Evolutionary conservation across 2,113 vertebrate genomes (phyloP).

Genomic region (Elephantulus edwardii): DNA sequence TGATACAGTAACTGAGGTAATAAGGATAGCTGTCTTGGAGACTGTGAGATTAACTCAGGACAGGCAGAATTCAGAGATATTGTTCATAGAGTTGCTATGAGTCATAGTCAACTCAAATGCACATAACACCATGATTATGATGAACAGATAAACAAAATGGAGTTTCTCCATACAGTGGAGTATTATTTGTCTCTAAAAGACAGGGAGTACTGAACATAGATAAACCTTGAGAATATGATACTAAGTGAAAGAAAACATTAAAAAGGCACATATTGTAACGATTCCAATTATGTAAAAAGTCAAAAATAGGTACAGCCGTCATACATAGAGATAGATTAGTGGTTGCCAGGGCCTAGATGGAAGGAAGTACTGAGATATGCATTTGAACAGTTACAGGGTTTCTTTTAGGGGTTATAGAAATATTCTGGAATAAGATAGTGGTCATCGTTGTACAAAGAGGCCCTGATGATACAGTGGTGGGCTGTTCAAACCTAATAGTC

Average conservation of each 20-base stretch:
- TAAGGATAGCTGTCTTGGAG: too few species aligned
- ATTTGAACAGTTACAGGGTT: conserved; percentile 24
- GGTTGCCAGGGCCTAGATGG: too few species aligned
- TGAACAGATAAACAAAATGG: neutral
- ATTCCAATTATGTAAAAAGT: neutral
- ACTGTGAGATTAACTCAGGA: too few species aligned
- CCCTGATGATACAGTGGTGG: too few species aligned
- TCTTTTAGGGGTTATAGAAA: neutral
- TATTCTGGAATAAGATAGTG: conserved; percentile 20
- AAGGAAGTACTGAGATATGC: neutral
- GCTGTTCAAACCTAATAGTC: too few species aligned
- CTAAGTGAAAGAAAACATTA: neutral
- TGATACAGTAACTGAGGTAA: too few species aligned
- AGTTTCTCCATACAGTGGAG: neutral
- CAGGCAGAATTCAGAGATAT: too few species aligned
- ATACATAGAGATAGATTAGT: neutral
- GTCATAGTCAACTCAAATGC: too few species aligned
- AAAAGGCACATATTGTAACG: neutral
- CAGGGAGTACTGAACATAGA: neutral
- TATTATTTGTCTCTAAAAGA: neutral
- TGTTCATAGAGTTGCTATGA: too few species aligned
- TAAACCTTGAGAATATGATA: neutral
- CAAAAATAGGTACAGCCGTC: neutral
- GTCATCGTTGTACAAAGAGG: neutral
- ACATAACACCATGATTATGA: neutral